Percentiles rank a stretch among this genome's conserved stretches.
Conservation (phyloP, 1,140 invertebrate species). For the Drosophila albomicans region DNA sequence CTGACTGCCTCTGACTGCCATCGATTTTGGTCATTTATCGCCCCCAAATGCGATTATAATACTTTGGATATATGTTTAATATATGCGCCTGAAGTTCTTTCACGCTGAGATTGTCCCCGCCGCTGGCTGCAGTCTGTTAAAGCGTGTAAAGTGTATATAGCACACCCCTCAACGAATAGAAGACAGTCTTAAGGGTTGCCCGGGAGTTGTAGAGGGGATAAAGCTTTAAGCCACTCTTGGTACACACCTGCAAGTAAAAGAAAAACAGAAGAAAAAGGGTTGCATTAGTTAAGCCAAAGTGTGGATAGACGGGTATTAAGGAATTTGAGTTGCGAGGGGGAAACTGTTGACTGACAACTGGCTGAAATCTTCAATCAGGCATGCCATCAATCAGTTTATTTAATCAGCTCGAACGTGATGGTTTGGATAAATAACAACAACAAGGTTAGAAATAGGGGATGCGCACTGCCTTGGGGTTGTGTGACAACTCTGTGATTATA, state of each 20-base stretch:
- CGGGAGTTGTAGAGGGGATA: constrained; percentile 4
- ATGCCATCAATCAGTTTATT: constrained; percentile 75
- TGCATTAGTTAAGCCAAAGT: constrained; percentile 60
- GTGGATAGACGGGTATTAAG: constrained; percentile 24
- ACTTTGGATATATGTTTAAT: constrained; percentile 60
- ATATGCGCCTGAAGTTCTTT: constrained; percentile 26
- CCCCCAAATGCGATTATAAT: constrained; percentile 79
- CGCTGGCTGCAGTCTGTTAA: constrained; percentile 58
- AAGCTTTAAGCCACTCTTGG: constrained; percentile 56
- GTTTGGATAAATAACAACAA: constrained; percentile 13
- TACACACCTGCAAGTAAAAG: constrained; percentile 76
- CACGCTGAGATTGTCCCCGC: constrained; percentile 58
- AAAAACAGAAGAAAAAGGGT: constrained; percentile 55
- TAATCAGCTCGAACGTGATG: constrained; percentile 39
- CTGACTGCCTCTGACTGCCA: constrained; percentile 44
- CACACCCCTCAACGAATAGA: constrained; percentile 48
- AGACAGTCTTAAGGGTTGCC: constrained; percentile 45
- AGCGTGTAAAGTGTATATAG: constrained; percentile 62
- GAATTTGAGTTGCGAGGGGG: not conserved
- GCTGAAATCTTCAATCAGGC: constrained; percentile 74
- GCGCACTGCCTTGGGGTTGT: not conserved
- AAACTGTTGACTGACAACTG: constrained; percentile 24
- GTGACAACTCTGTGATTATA: not conserved
- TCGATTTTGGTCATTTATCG: constrained; percentile 79
- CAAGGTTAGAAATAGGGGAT: not conserved